phyloP scores from a whole-genome alignment of 2,888 invertebrate species.

The Rhamphomyia laevipes region DNA sequence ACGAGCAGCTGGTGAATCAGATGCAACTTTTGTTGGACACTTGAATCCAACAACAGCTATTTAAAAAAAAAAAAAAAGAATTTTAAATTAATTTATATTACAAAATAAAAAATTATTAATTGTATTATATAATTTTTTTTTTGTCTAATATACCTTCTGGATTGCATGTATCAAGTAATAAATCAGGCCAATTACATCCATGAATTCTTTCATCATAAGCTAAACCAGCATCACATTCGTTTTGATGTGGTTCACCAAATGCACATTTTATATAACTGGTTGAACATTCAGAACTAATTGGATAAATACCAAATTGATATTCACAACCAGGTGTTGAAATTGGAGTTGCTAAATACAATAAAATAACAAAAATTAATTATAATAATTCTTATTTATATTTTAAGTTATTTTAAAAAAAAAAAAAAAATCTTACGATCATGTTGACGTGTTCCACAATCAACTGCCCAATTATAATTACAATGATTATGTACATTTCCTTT shows the following conservation, averaged over 20 bases:
- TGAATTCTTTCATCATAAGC: slow-evolving; percentile 81
- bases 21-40: slow-evolving; percentile 75
- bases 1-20: slow-evolving; percentile 67
- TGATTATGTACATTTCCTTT: slow-evolving; percentile 82
- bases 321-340: slow-evolving; percentile 73
- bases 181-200: slow-evolving; percentile 90
- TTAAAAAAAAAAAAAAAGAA: slow-evolving; percentile 13
- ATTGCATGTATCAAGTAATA: slow-evolving; percentile 73
- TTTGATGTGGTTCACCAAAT: slow-evolving; percentile 66
- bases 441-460: slow-evolving; percentile 69
- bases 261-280: slow-evolving; percentile 79
- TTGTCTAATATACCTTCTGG: slow-evolving; percentile 62
- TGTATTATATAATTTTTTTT: background rate
- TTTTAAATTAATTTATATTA: background rate
- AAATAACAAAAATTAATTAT: slow-evolving; percentile 1
- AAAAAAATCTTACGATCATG: slow-evolving; percentile 55
- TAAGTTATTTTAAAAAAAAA: background rate
- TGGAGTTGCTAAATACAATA: slow-evolving; percentile 54
- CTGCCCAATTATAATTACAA: slow-evolving; percentile 92
- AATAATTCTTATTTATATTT: background rate
- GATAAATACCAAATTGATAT: slow-evolving; percentile 80
- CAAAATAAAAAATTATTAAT: no score
- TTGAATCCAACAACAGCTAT: slow-evolving; percentile 86
- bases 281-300: slow-evolving; percentile 67
- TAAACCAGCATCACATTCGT: slow-evolving; percentile 75